A percentile compares a stretch with the other conserved stretches of the same genome.
These are phyloP conservation scores for Varroa destructor DNA, from an alignment of 1,140 invertebrate species.

Conservation along the genomic window DNA sequence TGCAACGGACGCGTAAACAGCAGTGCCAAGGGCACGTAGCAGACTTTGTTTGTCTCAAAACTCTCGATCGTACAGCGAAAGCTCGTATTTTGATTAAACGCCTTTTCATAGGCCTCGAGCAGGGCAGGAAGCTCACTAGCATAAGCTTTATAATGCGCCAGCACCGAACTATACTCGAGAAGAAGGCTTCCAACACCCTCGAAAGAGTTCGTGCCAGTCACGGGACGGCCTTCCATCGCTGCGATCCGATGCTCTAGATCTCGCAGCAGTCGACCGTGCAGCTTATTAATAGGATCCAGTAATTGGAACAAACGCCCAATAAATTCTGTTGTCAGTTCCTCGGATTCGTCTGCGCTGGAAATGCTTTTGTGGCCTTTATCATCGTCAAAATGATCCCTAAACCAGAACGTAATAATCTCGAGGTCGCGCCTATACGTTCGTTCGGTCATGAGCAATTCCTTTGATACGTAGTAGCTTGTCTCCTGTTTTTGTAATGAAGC, in stretches of 20 bases:
- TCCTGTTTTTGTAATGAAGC: constrained; percentile 42
- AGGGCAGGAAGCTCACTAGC: constrained; percentile 60
- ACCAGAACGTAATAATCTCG: constrained; percentile 56
- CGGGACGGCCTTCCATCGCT: constrained; percentile 16
- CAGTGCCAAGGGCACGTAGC: constrained; percentile 68
- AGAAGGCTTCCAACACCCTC: constrained; percentile 25
- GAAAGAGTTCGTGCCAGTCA: neutral
- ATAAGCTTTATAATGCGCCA: constrained; percentile 63
- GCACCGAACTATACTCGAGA: constrained; percentile 31
- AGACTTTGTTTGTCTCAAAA: constrained; percentile 70
- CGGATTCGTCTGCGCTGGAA: constrained; percentile 36
- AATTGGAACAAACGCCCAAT: neutral
- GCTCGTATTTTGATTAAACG: constrained; percentile 53
- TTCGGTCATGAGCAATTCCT: constrained; percentile 88
- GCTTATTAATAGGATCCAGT: constrained; percentile 3
- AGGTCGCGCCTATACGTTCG: constrained; percentile 86
- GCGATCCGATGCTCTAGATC: constrained; percentile 21
- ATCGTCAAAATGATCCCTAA: constrained; percentile 15
- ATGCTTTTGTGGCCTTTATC: neutral
- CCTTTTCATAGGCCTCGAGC: constrained; percentile 57
- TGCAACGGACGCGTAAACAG: constrained; percentile 79
- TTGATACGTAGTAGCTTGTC: constrained; percentile 76
- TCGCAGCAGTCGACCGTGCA: constrained; percentile 1
- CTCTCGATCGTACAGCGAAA: constrained; percentile 45
- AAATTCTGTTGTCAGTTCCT: neutral